Base-by-base conservation (phyloP, 1,140 invertebrate species). In the Drosophila pallidifrons region DNA sequence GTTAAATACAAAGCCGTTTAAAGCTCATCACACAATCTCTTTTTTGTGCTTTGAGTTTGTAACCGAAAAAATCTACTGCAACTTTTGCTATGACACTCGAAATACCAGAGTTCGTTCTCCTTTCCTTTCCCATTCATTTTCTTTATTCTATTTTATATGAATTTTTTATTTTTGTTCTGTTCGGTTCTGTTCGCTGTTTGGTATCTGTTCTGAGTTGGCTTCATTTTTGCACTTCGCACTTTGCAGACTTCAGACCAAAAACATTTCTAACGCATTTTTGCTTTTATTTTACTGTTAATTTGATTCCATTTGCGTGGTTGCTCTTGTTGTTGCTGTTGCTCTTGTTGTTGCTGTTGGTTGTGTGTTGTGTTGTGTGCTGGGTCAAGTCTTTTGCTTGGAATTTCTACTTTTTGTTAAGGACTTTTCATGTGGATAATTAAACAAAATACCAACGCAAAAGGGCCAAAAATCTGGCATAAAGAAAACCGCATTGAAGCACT, bases 391-490 rank as follows among this genome's bases (percentile, higher is more conserved):
- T 68, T 54, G 59, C 51, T 46, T 63, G 82, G 86, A 75, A 77
- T 85, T 88, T 64, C 30, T 63, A 52, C 38, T 63, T 69, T 69
- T 70, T 63, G 58, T 58, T 51, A 75, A 72, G 70, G 67, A 81
- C 83, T 88, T 83, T 88, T 88, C 85, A 88, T 88, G 83, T 81
- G 83, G 85, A 88, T 88, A 88, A 88, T 88, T 88, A 88, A 88
- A 82, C 81, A 83, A 75, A 88, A 89, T 78, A 75, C 83, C 83
- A 88, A 75, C 52, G 58, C 3, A 52, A 72, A 64, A 70, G 52
- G 55, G 30, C 10, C 13, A 16, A 55, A 61, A 25, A 46, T 61
- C 13, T 59, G 25, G 10, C 4, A 11, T 20, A 74, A 59, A 58
- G 68, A 49, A 60, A 69, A 60, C 38, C 51, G 28, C 59, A 63